A percentile compares a stretch with the other conserved stretches of the same genome.
phyloP scores from a whole-genome alignment of 2,113 vertebrate genomes.

The Hydropotes inermis region DNA sequence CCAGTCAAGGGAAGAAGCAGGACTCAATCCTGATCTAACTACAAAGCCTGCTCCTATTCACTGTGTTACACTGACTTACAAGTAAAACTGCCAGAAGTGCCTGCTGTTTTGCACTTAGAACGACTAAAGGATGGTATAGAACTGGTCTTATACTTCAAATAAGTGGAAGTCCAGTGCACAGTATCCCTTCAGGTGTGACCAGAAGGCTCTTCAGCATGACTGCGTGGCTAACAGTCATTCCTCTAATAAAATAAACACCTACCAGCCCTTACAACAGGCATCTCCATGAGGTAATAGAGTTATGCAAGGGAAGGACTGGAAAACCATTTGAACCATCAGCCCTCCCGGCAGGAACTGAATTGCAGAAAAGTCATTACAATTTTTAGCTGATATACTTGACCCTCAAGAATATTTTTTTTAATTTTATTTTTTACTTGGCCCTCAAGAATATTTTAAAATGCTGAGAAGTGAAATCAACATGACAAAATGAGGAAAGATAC shows the following conservation, averaged over 20 bases:
- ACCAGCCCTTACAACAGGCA: neutral
- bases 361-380: slow-evolving; percentile 5
- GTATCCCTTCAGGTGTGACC: neutral
- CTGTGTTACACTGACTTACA: neutral
- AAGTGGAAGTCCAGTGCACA: neutral
- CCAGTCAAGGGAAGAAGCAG: neutral
- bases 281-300: slow-evolving; percentile 1
- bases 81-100: neutral
- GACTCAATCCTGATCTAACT: neutral
- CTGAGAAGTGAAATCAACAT: slow-evolving; percentile 28
- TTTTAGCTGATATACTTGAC: slow-evolving; percentile 13
- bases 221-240: neutral
- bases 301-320: neutral
- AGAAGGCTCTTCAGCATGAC: neutral
- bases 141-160: neutral
- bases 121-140: neutral
- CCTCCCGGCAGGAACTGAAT: neutral
- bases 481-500: slow-evolving; percentile 43
- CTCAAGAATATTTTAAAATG: slow-evolving; percentile 47
- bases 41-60: neutral
- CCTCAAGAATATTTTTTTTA: neutral
- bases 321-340: neutral
- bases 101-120: neutral
- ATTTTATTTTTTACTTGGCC: neutral
- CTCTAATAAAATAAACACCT: neutral